These are phyloP conservation scores for Heliconius eleuchia DNA, from an alignment of 1,140 invertebrate genomes.

Conservation along the genomic window DNA sequence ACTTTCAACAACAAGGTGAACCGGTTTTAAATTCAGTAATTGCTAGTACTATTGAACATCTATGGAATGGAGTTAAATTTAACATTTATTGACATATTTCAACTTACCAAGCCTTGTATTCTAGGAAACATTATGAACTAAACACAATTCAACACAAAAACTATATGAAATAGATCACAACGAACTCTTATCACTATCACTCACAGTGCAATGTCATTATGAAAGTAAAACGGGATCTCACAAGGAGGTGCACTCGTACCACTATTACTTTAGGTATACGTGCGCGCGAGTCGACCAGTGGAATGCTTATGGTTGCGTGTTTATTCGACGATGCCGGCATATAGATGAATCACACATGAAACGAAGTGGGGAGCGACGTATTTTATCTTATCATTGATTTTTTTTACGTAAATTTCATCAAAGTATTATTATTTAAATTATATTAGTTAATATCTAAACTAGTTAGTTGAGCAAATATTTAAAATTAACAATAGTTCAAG, in stretches of 20 bases:
- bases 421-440: not conserved
- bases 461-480: not conserved
- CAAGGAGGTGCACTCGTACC: conserved; percentile 38
- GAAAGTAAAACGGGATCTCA: conserved; percentile 32
- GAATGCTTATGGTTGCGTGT: conserved; percentile 46
- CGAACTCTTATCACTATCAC: conserved; percentile 51
- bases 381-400: conserved; percentile 38
- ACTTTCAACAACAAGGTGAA: conserved; percentile 27
- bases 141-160: conserved; percentile 48
- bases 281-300: conserved; percentile 58
- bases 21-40: conserved; percentile 14
- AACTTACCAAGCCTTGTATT: conserved; percentile 71
- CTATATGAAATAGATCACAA: conserved; percentile 45
- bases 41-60: not conserved
- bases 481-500: not conserved
- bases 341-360: conserved; percentile 46
- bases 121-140: conserved; percentile 66
- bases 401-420: not conserved
- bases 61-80: not conserved
- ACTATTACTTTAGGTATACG: conserved; percentile 41
- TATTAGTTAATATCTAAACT: not conserved
- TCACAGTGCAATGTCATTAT: conserved; percentile 42
- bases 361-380: conserved; percentile 47
- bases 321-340: conserved; percentile 33
- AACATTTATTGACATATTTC: not conserved